Evolutionary conservation across 2,888 invertebrate species (phyloP), one percentile per base, ranked within the genome.

Genomic region (Glaucopsyche alexis): DNA sequence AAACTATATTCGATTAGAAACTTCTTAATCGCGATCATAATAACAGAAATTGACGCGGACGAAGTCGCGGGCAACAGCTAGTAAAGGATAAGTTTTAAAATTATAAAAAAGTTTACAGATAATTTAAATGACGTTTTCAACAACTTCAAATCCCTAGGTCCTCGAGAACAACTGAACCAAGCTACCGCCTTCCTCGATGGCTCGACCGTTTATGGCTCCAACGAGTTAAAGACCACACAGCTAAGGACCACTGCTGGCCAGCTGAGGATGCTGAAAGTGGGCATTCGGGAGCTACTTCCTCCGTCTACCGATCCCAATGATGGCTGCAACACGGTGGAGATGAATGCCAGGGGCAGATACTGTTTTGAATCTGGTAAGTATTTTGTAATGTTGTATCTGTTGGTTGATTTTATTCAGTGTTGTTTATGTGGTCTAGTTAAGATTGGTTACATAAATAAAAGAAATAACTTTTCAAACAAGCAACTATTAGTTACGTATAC

Each of bases 101-200:
- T n/a, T n/a, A n/a, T n/a, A n/a, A n/a, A n/a, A n/a, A n/a, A n/a
- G n/a, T n/a, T n/a, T n/a, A n/a, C n/a, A n/a, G n/a, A n/a, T n/a
- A n/a, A n/a, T n/a, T n/a, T n/a, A n/a, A n/a, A n/a, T n/a, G n/a
- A n/a, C n/a, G n/a, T n/a, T n/a, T n/a, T n/a, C n/a, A 38, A 65
- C 50, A 72, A 40, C n/a, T 38, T 45, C 45, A 45, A 8, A 64
- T 9, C 65, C 64, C 5, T 76, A 94, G 95, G 97, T 16, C 95
- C 96, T 1, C 93, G 98, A 7, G 95, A 98, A 81, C 98, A 98
- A 82, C 84, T 98, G 73, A 97, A 97, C 88, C 98, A 98, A 89
- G 96, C 96, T 0, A 95, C 97, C 0, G 94, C 97, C 0, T 98
- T 95, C 86, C 94, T 98, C 29, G 98, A 98, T 84, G 98, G 94